Evolutionary conservation across 2,797 vertebrate species (phyloP).

Genomic region (Anableps anableps): DNA sequence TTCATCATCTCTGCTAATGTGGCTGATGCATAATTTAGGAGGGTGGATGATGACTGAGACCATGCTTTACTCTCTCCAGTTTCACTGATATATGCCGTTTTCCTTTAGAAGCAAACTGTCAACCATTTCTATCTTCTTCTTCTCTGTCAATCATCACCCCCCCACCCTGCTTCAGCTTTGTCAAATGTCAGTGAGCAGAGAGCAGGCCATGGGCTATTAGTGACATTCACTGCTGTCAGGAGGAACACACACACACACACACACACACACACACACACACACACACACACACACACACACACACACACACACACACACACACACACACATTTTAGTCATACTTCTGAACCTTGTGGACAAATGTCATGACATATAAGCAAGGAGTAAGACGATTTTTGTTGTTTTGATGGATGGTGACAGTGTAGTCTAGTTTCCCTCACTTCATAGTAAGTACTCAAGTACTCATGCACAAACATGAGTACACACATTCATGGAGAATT

Average conservation of each 20-base stretch:
- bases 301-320: neutral
- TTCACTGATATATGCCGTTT: neutral
- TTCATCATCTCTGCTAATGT: slow-evolving; percentile 14
- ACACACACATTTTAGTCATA: neutral
- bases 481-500: neutral
- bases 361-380: neutral
- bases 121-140: neutral
- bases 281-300: no score
- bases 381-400: neutral
- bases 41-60: slow-evolving; percentile 52
- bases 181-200: slow-evolving; percentile 67
- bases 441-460: neutral
- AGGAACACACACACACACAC: slow-evolving; percentile 1
- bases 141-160: neutral
- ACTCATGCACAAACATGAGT: neutral
- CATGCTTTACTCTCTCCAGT: slow-evolving; percentile 19
- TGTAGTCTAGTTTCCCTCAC: neutral
- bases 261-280: no score
- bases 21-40: slow-evolving; percentile 7
- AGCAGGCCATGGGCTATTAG: slow-evolving; percentile 54
- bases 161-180: neutral
- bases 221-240: slow-evolving; percentile 55
- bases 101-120: neutral
- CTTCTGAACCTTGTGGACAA: neutral
- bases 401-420: neutral